Base-by-base conservation (phyloP, 2,888 invertebrate genomes). In the Cephus pulcher region DNA sequence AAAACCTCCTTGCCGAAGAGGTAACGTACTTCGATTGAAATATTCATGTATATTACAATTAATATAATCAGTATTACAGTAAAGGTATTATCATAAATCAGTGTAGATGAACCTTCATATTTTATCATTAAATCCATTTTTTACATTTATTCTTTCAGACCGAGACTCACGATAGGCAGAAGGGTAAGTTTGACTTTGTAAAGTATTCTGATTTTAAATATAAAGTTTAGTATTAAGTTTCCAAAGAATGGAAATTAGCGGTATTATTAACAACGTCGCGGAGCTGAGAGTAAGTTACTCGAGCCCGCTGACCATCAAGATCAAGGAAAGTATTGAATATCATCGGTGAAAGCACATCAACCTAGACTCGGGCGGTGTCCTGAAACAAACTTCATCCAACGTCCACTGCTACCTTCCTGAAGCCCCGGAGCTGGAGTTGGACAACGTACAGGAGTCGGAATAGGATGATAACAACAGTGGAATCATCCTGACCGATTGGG, bases 1-100 rank as follows among this genome's bases (percentile, higher is more conserved):
- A 94, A 87, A 93, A 94, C 92, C 93, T 96, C 80, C 93, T 96
- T 80, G 95, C 95, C 90, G 96, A 96, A 91, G 96, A 96, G 94
- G 96, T 96, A 93, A 88, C 91, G 92, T 76, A 73, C 34, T 15
- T n/a, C 4, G 33, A 34, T 23, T 23, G 9, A 56, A 23, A 12
- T 56, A 11, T 33, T 69, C 1, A 35, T 23, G 4, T 75, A 56
- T 23, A 56, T 56, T 56, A 1, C 23, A 56, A 23, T 56, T 56
- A 9, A 56, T 56, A 56, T 23, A 56, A 9, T 23, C 2, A 56
- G 23, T 56, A 6, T 56, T 56, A 56, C 23, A 23, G 23, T 56
- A 56, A 56, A 56, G 9, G 56, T 56, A 23, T 23, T 23, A 56
- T 56, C 23, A 23, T 56, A 23, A 9, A 56, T 23, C 56, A 56